Base-by-base conservation (phyloP, 2,888 invertebrate genomes). In the Zonitis immaculata region DNA sequence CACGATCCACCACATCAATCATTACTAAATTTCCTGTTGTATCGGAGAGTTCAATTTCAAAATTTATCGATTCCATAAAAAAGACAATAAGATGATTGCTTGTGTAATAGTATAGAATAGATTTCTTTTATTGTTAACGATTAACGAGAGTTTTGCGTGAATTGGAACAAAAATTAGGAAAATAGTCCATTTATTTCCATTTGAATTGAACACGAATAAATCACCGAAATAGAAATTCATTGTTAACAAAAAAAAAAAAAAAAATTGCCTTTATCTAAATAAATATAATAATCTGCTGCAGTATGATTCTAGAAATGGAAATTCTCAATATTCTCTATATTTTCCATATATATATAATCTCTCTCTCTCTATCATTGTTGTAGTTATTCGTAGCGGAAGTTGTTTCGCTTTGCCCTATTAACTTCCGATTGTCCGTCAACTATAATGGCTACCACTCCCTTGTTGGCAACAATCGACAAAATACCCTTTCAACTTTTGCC, bases 341-440 rank as follows among this genome's bases (percentile, higher is more conserved):
- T n/a, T n/a, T n/a, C n/a, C n/a, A n/a, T n/a, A n/a, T n/a, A n/a
- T n/a, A n/a, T n/a, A n/a, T n/a, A n/a, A n/a, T n/a, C n/a, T n/a
- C n/a, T 9, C 1, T 27, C 27, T 1, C 27, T 9, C 9, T 27
- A 1, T 27, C 7, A 1, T 27, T 9, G 2, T 12, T 14, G 9
- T 9, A 16, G 35, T 8, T 16, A 35, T 35, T 16, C 5, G 45
- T 14, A 22, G 52, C 67, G 67, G 67, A 67, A 63, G 63, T 59
- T 60, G 56, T 64, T 65, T 52, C 62, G n/a, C n/a, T n/a, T n/a
- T 62, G 65, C 63, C 64, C 65, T 63, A 65, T 67, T 66, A 66
- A 65, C 64, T 66, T 65, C 65, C 66, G 65, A 66, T 66, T 65
- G 64, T 65, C 61, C 59, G 62, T 56, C 51, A 28, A 58, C 52